Evolutionary conservation across 2,888 invertebrate species (phyloP), one percentile per base, ranked within the genome.

Genomic region (Trachelus troglodyta): DNA sequence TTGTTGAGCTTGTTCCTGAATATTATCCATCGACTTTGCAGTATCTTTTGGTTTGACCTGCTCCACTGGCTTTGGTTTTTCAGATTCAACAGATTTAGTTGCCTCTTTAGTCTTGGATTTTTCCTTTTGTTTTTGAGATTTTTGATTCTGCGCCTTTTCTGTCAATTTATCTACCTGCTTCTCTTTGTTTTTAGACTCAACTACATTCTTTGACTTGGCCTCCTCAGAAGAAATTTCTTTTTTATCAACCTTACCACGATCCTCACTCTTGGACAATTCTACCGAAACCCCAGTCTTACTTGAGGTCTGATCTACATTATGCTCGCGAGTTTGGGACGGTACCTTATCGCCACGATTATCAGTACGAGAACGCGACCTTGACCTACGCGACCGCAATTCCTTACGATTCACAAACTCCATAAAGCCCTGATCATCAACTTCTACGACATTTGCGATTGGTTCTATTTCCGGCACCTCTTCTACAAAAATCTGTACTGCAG

Each of bases 331-430:
- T 71, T 71, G 31, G 12, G 33, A 71, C 71, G 71, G 31, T 12
- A 34, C 15, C 33, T 79, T 33, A 23, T 81, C 80, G 2, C 81
- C 82, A 30, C 85, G 83, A 69, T 82, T 84, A 11, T 74, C 79
- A 40, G 87, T 90, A 77, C 89, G 83, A 6, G 90, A 90, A 69
- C 91, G 88, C 34, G 92, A 92, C 80, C 92, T 89, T 69, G 92
- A 92, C 76, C 90, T 87, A 33, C 92, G 85, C 15, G 89, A 89
- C 33, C 90, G 87, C 76, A 91, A 89, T 82, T 92, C 92, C 83
- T 91, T 92, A 84, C 92, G 92, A 33, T 92, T 92, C 11, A 93
- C 85, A 76, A 90, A 92, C 87, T 93, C 93, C 79, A 93, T 90
- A 83, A 93, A 93, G 75, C 92, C 93, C 83, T 93, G 92, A 23